Evolutionary conservation across 92 coral and sea anemone species (phyloP).

Genomic region (Parazoanthus darwini): DNA sequence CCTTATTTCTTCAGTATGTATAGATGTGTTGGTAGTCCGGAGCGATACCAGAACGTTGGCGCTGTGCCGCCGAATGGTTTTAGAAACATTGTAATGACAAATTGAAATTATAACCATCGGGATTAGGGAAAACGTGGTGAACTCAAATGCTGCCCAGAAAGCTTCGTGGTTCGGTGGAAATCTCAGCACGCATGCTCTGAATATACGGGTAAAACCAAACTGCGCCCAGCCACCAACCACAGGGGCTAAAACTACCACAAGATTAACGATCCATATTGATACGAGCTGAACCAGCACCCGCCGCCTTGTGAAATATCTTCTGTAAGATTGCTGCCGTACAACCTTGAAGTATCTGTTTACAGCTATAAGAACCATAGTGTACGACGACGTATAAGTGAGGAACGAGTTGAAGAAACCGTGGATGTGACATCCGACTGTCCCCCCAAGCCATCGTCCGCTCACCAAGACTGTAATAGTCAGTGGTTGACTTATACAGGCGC

Average conservation of each 20-base stretch:
- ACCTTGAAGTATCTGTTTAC: constrained; percentile 29
- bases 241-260: neutral
- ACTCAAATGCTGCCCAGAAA: constrained; percentile 22
- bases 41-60: neutral
- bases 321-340: constrained; percentile 9
- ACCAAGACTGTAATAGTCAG: constrained; percentile 10
- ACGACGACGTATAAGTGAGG: constrained; percentile 14
- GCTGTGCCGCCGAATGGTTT: constrained; percentile 8
- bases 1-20: constrained; percentile 13
- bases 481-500: constrained; percentile 23
- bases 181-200: constrained; percentile 2
- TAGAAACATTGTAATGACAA: constrained; percentile 18
- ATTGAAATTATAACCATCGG: constrained; percentile 18
- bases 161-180: constrained; percentile 1
- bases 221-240: constrained; percentile 4
- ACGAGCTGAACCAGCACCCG: neutral
- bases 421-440: constrained; percentile 1
- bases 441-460: constrained; percentile 1
- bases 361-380: constrained; percentile 21
- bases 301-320: constrained; percentile 5
- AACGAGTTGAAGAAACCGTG: constrained; percentile 17
- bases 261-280: neutral
- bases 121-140: neutral
- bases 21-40: neutral
- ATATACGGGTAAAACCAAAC: constrained; percentile 10